A percentile compares a stretch with the other conserved stretches of the same genome.
These are phyloP conservation scores for Ptycholaimellus sp. DNA, from an alignment of 2,888 invertebrate species.

Conservation along the genomic window DNA sequence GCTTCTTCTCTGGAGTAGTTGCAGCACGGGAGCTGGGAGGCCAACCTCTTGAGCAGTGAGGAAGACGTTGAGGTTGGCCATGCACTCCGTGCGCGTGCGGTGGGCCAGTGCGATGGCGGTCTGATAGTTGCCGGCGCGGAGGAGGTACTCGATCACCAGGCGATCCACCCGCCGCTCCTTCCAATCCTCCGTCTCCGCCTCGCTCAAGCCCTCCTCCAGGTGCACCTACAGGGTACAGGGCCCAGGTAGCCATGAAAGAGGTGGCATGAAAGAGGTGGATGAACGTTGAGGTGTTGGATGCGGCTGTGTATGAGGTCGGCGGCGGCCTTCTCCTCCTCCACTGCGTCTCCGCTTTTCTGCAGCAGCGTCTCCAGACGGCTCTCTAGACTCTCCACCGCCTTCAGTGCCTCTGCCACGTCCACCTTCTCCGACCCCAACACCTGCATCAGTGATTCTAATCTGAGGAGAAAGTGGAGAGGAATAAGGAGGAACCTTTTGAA, in stretches of 20 bases:
- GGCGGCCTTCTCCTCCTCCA: slow-evolving; percentile 66
- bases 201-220: background rate
- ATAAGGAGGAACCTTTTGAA: no score
- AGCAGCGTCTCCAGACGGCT: background rate
- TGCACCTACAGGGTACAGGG: background rate
- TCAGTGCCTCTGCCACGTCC: background rate
- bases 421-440: slow-evolving; percentile 49
- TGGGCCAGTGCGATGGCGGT: slow-evolving; percentile 64
- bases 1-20: no score
- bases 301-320: slow-evolving; percentile 70
- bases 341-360: slow-evolving; percentile 57
- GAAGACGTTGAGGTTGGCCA: slow-evolving; percentile 3
- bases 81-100: slow-evolving; percentile 36
- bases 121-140: slow-evolving; percentile 60
- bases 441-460: no score
- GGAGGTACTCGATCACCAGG: slow-evolving; percentile 81
- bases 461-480: no score
- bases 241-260: background rate
- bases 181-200: slow-evolving; percentile 45
- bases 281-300: slow-evolving; percentile 45
- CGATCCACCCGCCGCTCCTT: slow-evolving; percentile 63
- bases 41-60: background rate
- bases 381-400: slow-evolving; percentile 2
- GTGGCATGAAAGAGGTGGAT: background rate
- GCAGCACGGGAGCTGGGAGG: no score